phyloP scores from a whole-genome alignment of 2,113 vertebrate genomes.

The Saimiri boliviensis region DNA sequence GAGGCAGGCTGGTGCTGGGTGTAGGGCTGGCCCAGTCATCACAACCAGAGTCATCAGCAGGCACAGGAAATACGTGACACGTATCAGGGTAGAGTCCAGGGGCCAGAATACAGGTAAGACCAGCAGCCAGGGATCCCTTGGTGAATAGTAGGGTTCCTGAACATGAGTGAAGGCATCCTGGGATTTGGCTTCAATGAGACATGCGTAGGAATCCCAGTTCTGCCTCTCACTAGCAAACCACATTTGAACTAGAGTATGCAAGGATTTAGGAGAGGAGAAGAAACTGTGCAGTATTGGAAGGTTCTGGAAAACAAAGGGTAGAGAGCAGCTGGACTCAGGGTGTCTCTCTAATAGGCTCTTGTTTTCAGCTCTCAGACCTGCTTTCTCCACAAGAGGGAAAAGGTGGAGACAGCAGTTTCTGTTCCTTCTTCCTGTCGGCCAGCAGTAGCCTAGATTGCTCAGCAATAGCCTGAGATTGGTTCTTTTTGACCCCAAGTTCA shows the following conservation, averaged over 20 bases:
- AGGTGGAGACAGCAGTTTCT: no score
- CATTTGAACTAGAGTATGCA: background rate
- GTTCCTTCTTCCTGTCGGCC: background rate
- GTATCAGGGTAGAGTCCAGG: no score
- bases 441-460: background rate
- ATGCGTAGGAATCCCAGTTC: background rate
- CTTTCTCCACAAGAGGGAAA: background rate
- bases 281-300: background rate
- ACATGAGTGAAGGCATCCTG: no score
- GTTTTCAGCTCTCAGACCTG: background rate
- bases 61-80: background rate
- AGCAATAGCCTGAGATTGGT: no score
- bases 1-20: background rate
- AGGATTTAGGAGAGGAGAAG: background rate
- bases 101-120: background rate
- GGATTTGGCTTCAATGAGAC: background rate
- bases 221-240: background rate
- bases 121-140: background rate
- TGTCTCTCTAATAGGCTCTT: background rate
- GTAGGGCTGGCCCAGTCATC: background rate
- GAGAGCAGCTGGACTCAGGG: background rate
- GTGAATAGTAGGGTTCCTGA: background rate
- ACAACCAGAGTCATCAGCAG: background rate
- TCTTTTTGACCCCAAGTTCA: background rate
- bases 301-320: background rate